These are phyloP conservation scores for Hippopotamyrus pictus DNA, from an alignment of 2,797 vertebrate species.

Conservation along the genomic window DNA sequence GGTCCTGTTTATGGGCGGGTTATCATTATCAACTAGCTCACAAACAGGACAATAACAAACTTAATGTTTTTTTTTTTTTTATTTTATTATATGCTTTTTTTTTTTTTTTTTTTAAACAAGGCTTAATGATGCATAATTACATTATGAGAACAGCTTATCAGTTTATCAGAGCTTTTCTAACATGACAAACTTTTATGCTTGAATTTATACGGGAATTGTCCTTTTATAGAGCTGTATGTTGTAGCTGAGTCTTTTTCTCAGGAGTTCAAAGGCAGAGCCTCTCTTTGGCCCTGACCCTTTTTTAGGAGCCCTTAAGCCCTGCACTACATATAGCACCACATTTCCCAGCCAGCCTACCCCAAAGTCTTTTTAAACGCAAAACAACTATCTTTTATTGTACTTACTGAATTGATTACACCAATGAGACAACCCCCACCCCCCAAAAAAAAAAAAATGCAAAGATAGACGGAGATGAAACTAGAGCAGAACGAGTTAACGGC, in stretches of 20 bases:
- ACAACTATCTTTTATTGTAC: neutral
- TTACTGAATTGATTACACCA: neutral
- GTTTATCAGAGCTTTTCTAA: neutral
- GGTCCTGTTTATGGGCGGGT: neutral
- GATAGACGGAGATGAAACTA: neutral
- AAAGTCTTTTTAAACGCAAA: constrained; percentile 6
- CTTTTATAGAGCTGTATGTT: neutral
- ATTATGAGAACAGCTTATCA: neutral
- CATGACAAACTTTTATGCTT: neutral
- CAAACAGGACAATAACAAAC: constrained; percentile 2
- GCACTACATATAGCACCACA: neutral
- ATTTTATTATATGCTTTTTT: neutral
- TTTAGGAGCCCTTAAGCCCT: neutral
- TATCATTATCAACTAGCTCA: neutral
- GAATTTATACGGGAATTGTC: neutral
- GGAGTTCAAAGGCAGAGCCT: neutral
- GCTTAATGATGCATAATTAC: constrained; percentile 2
- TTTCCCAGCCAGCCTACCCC: neutral
- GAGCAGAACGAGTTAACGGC: constrained; percentile 33
- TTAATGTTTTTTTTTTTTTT: neutral
- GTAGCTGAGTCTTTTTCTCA: neutral
- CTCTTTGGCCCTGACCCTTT: neutral
- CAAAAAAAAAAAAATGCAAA: neutral
- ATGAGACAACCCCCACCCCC: neutral
- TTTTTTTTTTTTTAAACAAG: neutral